Evolutionary conservation across 1,140 invertebrate species (phyloP), one percentile per base, ranked within the genome.

Genomic region (Vanessa atalanta): DNA sequence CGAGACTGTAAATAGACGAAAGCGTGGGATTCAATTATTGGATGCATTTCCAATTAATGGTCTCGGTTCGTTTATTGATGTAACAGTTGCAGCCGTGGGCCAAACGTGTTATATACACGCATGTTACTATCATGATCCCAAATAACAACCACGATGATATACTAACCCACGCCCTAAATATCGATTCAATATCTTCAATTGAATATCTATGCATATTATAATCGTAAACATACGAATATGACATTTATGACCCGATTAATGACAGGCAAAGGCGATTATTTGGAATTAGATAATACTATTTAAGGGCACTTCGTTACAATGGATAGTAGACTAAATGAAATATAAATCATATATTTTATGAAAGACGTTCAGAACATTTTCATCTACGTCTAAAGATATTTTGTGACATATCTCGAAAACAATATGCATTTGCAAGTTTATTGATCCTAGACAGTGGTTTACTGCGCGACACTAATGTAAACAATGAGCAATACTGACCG

Each of bases 401-500:
- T 23, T 23, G 16, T 0, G 53, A 23, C 8, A 57, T 68, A 68
- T 57, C 65, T n/a, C 14, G 48, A 37, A 68, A 68, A 68, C n/a
- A 53, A 23, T 37, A 15, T 61, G 26, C 16, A 31, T 61, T 61
- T 61, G 57, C 43, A 71, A 70, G 66, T 69, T 66, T 73, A 75
- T 63, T 69, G 60, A 72, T 78, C 73, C 71, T 63, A 73, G 70
- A 23, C 51, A 15, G 15, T 50, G 43, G 57, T 50, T 37, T 77
- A 78, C 73, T 68, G 78, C 82, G 78, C 82, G 80, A 81, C 84
- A 84, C 75, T 84, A 82, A 77, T 85, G 84, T 87, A 90, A 88
- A 92, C 89, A 91, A 92, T 87, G 87, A 86, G 82, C 74, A 78
- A 83, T 81, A 83, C 84, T 91, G 86, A 93, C 90, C 90, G 87